Conservation (phyloP, 2,888 invertebrate genomes). For the Cheilosia impressa region DNA sequence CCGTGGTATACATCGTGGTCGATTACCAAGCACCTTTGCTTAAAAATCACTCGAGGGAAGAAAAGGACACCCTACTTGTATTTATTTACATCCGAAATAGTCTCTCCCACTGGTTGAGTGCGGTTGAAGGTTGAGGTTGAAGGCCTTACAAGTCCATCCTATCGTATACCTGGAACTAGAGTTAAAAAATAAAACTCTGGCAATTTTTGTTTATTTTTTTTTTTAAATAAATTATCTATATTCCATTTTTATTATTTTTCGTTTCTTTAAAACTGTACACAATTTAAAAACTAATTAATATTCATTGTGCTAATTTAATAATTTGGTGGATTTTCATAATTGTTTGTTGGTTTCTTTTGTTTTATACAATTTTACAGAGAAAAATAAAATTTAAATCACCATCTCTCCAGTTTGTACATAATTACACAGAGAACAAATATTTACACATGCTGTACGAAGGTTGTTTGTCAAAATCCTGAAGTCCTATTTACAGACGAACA, state of each 20-base stretch:
- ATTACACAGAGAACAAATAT: conserved; percentile 40
- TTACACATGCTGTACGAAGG: conserved; percentile 28
- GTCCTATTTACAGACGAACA: conserved; percentile 61
- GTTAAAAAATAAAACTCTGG: background rate
- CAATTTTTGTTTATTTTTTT: background rate
- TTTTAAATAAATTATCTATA: conserved; percentile 74
- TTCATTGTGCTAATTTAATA: conserved; percentile 66
- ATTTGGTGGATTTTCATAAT: conserved; percentile 57
- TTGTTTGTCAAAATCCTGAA: conserved; percentile 21
- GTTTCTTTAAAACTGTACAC: conserved; percentile 69
- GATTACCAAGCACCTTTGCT: too few species aligned
- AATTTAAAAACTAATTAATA: conserved; percentile 67
- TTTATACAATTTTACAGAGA: conserved; percentile 71
- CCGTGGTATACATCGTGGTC: too few species aligned
- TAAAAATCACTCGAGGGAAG: too few species aligned
- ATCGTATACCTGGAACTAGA: background rate
- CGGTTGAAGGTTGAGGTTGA: too few species aligned
- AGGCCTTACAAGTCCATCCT: too few species aligned
- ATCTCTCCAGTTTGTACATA: conserved; percentile 56
- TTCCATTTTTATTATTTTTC: conserved; percentile 72
- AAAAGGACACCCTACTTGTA: too few species aligned
- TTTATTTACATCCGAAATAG: too few species aligned
- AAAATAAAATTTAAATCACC: conserved; percentile 35
- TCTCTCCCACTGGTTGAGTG: too few species aligned
- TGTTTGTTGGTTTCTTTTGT: conserved; percentile 21